Conservation (phyloP, 2,888 invertebrate species). For the Platypus cylindrus region DNA sequence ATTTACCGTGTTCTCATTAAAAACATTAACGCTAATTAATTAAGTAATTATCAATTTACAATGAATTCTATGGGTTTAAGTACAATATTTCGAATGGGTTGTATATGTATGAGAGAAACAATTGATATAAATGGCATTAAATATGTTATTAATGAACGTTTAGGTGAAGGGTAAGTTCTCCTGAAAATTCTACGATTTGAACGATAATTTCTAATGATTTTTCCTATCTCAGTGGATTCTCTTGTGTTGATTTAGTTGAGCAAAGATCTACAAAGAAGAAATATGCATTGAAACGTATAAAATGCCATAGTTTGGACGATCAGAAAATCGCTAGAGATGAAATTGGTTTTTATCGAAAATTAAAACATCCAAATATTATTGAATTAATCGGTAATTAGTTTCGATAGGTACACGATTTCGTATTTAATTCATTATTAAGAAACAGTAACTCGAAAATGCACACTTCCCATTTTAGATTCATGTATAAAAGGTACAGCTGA, state of each 20-base stretch:
- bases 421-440: no score
- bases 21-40: no score
- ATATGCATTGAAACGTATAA: slow-evolving; percentile 67
- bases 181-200: slow-evolving; percentile 8
- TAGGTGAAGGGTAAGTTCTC: slow-evolving; percentile 65
- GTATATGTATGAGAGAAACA: slow-evolving; percentile 62
- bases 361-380: slow-evolving; percentile 62
- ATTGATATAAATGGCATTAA: slow-evolving; percentile 56
- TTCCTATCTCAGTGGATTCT: slow-evolving; percentile 70
- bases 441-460: no score
- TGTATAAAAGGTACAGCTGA: slow-evolving; percentile 40
- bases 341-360: slow-evolving; percentile 55
- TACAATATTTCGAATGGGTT: slow-evolving; percentile 58
- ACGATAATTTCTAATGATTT: slow-evolving; percentile 1
- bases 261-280: slow-evolving; percentile 49
- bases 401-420: no score
- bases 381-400: slow-evolving; percentile 42
- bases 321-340: slow-evolving; percentile 59
- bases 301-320: slow-evolving; percentile 68
- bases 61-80: slow-evolving; percentile 61
- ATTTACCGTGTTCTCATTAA: no score
- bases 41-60: no score
- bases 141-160: slow-evolving; percentile 53
- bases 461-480: slow-evolving; percentile 7
- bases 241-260: slow-evolving; percentile 64